These are phyloP conservation scores for Cryptocheilus praepositus DNA, from an alignment of 2,888 invertebrate species.

Conservation along the genomic window DNA sequence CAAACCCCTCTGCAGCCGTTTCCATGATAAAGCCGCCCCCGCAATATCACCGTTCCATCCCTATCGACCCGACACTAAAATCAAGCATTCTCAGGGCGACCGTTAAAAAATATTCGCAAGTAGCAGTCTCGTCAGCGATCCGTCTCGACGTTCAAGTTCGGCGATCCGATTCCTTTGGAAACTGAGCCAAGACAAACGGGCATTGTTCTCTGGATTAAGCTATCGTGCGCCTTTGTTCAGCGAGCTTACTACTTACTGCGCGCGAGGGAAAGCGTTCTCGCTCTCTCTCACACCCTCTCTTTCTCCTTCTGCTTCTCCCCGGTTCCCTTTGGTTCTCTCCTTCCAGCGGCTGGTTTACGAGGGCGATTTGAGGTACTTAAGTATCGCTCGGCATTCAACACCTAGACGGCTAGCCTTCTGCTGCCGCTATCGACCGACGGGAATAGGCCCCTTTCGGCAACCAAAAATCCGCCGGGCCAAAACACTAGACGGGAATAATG, in stretches of 20 bases:
- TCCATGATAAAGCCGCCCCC: no score
- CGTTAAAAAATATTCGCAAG: no score
- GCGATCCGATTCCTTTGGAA: constrained; percentile 33
- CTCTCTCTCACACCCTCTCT: constrained; percentile 3
- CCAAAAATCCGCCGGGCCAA: no score
- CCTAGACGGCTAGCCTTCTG: neutral
- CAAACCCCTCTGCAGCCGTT: no score
- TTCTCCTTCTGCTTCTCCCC: neutral
- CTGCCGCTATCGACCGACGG: neutral
- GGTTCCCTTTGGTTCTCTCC: neutral
- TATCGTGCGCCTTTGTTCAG: constrained; percentile 50
- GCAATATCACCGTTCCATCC: no score
- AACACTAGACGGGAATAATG: no score
- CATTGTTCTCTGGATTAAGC: constrained; percentile 54
- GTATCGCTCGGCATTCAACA: constrained; percentile 6
- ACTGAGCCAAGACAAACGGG: constrained; percentile 50
- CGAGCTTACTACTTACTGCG: constrained; percentile 25
- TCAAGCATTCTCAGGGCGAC: neutral
- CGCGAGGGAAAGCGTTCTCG: constrained; percentile 18
- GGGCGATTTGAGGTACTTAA: constrained; percentile 29
- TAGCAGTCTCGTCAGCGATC: no score
- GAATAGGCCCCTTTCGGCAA: neutral
- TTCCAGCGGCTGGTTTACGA: constrained; percentile 19
- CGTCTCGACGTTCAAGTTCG: constrained; percentile 18
- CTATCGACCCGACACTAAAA: neutral